Conservation (phyloP, 2,888 invertebrate species). For the Tubulanus polymorphus region DNA sequence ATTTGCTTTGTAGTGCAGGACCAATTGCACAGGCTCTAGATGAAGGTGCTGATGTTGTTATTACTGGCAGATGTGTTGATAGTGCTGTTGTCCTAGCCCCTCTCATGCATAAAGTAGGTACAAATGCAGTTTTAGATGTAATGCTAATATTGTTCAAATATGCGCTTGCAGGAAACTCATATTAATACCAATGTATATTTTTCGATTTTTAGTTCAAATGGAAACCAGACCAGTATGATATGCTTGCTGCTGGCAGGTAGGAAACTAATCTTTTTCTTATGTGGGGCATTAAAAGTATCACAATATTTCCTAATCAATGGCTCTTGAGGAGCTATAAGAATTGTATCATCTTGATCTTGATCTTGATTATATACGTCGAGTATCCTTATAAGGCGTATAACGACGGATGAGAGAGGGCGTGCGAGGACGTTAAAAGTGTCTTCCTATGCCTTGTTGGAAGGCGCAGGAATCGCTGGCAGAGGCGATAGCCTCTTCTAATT, state of each 20-base stretch:
- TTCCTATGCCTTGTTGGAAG: too few species aligned
- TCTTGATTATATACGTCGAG: too few species aligned
- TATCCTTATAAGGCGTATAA: too few species aligned
- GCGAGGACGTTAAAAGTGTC: too few species aligned
- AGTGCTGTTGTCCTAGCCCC: slow-evolving; percentile 56
- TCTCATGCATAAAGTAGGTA: slow-evolving; percentile 49
- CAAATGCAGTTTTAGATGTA: not conserved
- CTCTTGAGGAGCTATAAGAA: too few species aligned
- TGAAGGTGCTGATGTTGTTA: slow-evolving; percentile 56
- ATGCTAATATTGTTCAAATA: not conserved
- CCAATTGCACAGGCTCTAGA: slow-evolving; percentile 55
- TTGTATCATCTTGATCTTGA: too few species aligned
- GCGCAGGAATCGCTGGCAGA: too few species aligned
- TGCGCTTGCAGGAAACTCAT: not conserved
- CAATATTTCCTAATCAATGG: too few species aligned
- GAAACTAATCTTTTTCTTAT: too few species aligned
- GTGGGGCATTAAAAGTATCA: too few species aligned
- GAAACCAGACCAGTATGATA: slow-evolving; percentile 51
- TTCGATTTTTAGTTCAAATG: slow-evolving; percentile 52
- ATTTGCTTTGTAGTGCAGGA: slow-evolving; percentile 53
- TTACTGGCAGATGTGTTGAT: slow-evolving; percentile 58
- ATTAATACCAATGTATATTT: not conserved
- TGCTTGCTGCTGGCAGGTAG: slow-evolving; percentile 54
- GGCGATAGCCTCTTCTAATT: too few species aligned
- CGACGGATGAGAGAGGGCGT: too few species aligned